phyloP scores from a whole-genome alignment of 2,113 vertebrate species.

The Anarhynchus alexandrinus region DNA sequence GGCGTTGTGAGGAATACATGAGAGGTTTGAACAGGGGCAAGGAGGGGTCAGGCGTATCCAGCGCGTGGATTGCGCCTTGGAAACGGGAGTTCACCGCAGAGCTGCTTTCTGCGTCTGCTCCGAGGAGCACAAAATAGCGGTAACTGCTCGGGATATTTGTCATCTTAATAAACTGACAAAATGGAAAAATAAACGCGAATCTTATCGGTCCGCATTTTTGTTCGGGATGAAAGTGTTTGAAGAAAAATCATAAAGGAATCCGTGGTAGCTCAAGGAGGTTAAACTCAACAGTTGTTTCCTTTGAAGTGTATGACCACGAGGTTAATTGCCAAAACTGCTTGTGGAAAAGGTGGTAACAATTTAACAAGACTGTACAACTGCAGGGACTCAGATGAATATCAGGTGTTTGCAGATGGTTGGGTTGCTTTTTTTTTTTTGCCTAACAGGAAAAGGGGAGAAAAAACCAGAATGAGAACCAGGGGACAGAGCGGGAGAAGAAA shows the following conservation, averaged over 20 bases:
- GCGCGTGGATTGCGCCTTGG: slow-evolving; percentile 51
- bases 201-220: slow-evolving; percentile 72
- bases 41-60: slow-evolving; percentile 66
- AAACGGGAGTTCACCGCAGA: slow-evolving; percentile 44
- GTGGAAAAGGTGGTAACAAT: slow-evolving; percentile 99
- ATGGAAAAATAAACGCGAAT: slow-evolving; percentile 70
- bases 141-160: slow-evolving; percentile 9
- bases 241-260: slow-evolving; percentile 84
- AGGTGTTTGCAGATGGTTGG: slow-evolving; percentile 89
- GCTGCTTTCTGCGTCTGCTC: neutral
- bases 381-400: slow-evolving; percentile 84
- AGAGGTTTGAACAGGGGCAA: slow-evolving; percentile 72
- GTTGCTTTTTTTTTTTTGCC: slow-evolving; percentile 14
- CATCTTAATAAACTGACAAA: slow-evolving; percentile 73
- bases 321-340: slow-evolving; percentile 94
- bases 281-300: slow-evolving; percentile 87
- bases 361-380: slow-evolving; percentile 88
- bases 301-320: slow-evolving; percentile 90
- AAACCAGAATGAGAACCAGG: slow-evolving; percentile 69
- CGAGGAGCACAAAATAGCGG: neutral
- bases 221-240: slow-evolving; percentile 85
- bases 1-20: slow-evolving; percentile 61
- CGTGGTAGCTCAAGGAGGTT: slow-evolving; percentile 84
- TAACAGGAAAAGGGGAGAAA: slow-evolving; percentile 71
- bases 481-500: slow-evolving; percentile 70